A percentile compares a stretch with the other conserved stretches of the same genome.
Conservation (phyloP, 2,113 vertebrate species). For the Uria aalge region DNA sequence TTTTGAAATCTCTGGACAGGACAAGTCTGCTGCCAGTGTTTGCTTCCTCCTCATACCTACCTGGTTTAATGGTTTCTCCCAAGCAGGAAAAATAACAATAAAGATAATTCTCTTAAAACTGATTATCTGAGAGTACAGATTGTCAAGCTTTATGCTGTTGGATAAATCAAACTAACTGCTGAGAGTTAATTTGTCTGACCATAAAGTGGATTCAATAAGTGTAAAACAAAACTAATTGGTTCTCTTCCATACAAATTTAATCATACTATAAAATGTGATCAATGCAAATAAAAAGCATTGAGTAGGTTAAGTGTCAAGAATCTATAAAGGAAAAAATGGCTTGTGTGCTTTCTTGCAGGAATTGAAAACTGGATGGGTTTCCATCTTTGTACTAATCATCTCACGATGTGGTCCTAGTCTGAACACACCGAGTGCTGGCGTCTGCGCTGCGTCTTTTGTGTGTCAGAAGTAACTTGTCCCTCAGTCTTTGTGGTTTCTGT, state of each 20-base stretch:
- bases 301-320: conserved; percentile 72
- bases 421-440: not conserved
- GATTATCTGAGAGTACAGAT: conserved; percentile 13
- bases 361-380: not conserved
- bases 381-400: not conserved
- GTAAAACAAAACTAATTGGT: conserved; percentile 83
- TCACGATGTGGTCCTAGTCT: not conserved
- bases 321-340: conserved; percentile 63
- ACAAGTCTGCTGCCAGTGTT: not conserved
- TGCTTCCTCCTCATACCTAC: not conserved
- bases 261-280: conserved; percentile 81
- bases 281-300: conserved; percentile 78
- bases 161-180: conserved; percentile 76
- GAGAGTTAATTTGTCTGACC: conserved; percentile 79
- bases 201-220: conserved; percentile 79
- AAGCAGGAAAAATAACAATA: conserved; percentile 7
- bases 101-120: not conserved
- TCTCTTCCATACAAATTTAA: conserved; percentile 81
- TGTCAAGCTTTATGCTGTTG: conserved; percentile 44
- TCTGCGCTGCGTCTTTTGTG: not conserved
- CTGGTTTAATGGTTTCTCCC: not conserved
- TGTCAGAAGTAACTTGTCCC: not conserved
- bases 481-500: not conserved
- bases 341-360: not conserved
- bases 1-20: not conserved